Conservation (phyloP, 1,140 invertebrate species). For the Zophobas morio region DNA sequence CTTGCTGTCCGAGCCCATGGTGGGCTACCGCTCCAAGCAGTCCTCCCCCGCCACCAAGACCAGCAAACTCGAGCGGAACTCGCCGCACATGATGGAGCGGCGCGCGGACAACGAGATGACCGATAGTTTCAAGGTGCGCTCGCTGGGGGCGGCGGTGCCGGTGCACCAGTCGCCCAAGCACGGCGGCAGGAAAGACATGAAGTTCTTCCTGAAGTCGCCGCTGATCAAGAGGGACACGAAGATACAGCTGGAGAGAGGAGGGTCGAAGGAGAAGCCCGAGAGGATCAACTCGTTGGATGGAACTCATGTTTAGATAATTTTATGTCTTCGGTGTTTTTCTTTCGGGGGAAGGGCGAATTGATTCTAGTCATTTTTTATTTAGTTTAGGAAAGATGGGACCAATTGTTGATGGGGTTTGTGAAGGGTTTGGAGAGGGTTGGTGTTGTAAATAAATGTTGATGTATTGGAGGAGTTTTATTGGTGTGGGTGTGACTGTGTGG, state of each 20-base stretch:
- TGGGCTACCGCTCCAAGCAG: constrained; percentile 54
- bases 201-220: constrained; percentile 63
- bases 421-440: not conserved
- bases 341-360: not conserved
- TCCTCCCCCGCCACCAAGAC: constrained; percentile 51
- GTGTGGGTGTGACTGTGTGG: not conserved
- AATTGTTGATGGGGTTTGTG: not conserved
- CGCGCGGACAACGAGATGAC: constrained; percentile 34
- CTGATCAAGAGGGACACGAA: constrained; percentile 61
- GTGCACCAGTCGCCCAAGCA: constrained; percentile 63
- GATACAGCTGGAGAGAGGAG: constrained; percentile 58
- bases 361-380: constrained; percentile 1
- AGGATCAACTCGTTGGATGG: constrained; percentile 61
- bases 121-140: constrained; percentile 54
- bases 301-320: constrained; percentile 57
- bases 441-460: not conserved
- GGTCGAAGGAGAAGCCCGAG: constrained; percentile 51
- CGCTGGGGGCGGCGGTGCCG: constrained; percentile 60
- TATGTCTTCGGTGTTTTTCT: constrained; percentile 11
- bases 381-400: not conserved
- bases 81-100: constrained; percentile 50
- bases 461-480: not conserved
- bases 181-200: constrained; percentile 59
- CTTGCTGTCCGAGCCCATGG: constrained; percentile 64
- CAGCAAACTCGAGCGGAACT: constrained; percentile 51